Evolutionary conservation across 1,140 invertebrate genomes (phyloP), one percentile per base, ranked within the genome.

Genomic region (Papilio polyxenes): DNA sequence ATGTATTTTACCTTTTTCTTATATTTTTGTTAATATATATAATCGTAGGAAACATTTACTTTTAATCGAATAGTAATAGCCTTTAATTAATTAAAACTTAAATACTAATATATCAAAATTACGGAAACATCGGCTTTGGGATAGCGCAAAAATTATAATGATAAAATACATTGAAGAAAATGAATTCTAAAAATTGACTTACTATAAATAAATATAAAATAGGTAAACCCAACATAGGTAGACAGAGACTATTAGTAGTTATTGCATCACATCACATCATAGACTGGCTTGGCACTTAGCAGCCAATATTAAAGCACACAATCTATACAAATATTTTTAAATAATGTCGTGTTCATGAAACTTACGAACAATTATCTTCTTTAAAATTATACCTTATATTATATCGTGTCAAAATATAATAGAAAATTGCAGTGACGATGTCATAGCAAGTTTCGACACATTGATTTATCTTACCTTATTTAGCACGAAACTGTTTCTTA

Each of bases 211-310:
- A 11, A 11, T 65, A 37, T 15, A 11, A 11, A 37, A 37, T 15
- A 69, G 23, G 65, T 69, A 69, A 37, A 37, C 65, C 65, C 10
- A 69, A 31, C 31, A 0, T 11, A 37, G 31, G 65, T 69, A 69
- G 65, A 69, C 65, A 69, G 65, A 69, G 11, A 69, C 65, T 31
- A 31, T 69, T 69, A 69, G 10, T 69, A 23, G n/a, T 62, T 23
- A 62, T 62, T 62, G 59, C 59, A 20, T 23, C n/a, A 20, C 56
- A 53, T 53, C 56, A 59, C 5, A 59, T 37, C 13, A 40, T 3
- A 11, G 20, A 65, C 20, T 0, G 31, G 0, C 20, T 65, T 3
- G 15, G 4, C 51, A 53, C 51, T 53, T 3, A 44, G 0, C 11
- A 53, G 51, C 13, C 15, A 53, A 53, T 53, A 17, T 44, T 2